These are phyloP conservation scores for Carcharodon carcharias DNA, from an alignment of 2,797 vertebrate genomes.

Conservation along the genomic window DNA sequence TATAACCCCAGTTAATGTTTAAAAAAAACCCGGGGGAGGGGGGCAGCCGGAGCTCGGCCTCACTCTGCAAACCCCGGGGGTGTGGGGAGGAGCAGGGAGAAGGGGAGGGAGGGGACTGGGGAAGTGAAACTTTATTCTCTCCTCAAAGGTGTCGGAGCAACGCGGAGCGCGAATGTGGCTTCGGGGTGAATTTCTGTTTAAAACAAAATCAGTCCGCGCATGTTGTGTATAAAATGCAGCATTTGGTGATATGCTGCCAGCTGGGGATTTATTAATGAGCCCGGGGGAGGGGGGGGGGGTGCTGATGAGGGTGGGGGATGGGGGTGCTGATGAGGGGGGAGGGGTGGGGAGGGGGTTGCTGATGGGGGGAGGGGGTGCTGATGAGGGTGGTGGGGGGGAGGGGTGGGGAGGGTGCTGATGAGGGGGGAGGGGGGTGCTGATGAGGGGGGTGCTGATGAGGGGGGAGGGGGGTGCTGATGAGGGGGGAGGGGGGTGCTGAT, in stretches of 20 bases:
- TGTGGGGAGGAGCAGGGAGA: too few species aligned
- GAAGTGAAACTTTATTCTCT: not conserved
- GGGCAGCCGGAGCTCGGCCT: not conserved
- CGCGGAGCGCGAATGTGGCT: not conserved
- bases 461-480: not conserved
- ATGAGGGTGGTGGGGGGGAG: too few species aligned
- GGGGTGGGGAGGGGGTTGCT: too few species aligned
- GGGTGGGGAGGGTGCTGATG: too few species aligned
- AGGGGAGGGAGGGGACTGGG: not conserved
- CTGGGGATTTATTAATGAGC: not conserved
- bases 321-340: too few species aligned
- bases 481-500: too few species aligned
- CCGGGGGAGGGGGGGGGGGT: too few species aligned
- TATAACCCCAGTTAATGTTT: too few species aligned
- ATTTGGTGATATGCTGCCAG: not conserved
- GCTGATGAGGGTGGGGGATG: fast-evolving
- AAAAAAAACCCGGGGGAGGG: not conserved
- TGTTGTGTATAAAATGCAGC: not conserved
- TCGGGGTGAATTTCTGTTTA: not conserved
- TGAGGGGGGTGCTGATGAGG: not conserved
- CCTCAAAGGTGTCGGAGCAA: not conserved
- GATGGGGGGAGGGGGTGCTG: fast-evolving
- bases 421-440: too few species aligned
- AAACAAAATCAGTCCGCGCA: not conserved
- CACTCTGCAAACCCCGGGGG: not conserved